Evolutionary conservation across 2,888 invertebrate species (phyloP), one percentile per base, ranked within the genome.

Genomic region (Augiades crinisus): DNA sequence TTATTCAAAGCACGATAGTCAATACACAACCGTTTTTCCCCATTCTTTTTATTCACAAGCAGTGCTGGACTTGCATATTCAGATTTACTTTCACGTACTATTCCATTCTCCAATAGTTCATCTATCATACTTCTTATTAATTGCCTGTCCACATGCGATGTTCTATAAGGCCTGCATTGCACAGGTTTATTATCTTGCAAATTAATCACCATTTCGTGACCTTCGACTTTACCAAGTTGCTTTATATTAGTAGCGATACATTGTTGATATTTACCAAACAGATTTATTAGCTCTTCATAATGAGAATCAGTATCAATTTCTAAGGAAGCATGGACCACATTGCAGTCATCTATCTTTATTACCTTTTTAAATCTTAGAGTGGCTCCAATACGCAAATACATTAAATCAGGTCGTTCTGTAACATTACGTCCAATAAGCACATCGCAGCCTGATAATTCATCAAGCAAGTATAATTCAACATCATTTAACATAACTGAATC

Each of bases 1-100:
- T 46, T 46, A 16, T 46, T 46, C 13, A 46, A 27, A 1, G 17
- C 7, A 1, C 46, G 6, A 8, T 46, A 46, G 12, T 46, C 46
- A 0, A 46, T 46, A 12, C 36, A 46, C 0, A 46, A 6, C 2
- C 46, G n/a, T 5, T 46, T 46, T 37, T 46, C 27, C 1, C 46
- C 46, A 12, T 37, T 36, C 6, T 24, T 24, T 10, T 46, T 46
- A 46, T 34, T 22, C 0, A 46, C 37, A 5, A 46, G n/a, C 6
- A 46, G 7, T 0, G 17, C 46, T 1, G 46, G 46, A n/a, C 37
- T 46, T 2, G 46, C 46, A 30, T 37, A 46, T 2, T 7, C 17
- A 0, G 37, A 46, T 5, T 19, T 37, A 13, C 46, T 46, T 37
- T 46, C 37, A 0, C 27, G 46, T 0, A 46, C 19, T 1, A 46